Base-by-base conservation (phyloP, 2,888 invertebrate genomes). In the Brachynemurus nebulosus region DNA sequence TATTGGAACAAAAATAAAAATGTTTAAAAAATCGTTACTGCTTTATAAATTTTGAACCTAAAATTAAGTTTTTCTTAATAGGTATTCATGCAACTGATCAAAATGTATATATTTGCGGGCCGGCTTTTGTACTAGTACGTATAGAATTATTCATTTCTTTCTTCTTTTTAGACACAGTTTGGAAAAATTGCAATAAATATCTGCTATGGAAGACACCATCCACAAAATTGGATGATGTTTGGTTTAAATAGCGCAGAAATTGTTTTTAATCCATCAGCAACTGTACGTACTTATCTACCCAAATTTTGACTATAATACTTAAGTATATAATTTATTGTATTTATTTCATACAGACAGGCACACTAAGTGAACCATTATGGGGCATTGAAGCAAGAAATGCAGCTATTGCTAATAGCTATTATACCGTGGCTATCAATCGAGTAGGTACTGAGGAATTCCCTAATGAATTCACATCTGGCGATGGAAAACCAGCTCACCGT, bases 201-300 rank as follows among this genome's bases (percentile, higher is more conserved):
- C 54, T 98, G 98, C 62, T 98, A 92, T 60, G 98, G 97, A 0
- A 78, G 98, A 1, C 97, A 98, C 64, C 96, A 97, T 65, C 95
- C 96, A 0, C 77, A 89, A 51, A 97, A 97, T 61, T 98, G 98
- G 98, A 70, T 95, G 64, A 91, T 92, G 86, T 97, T 91, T 65
- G 93, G 86, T 0, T 57, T 97, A 4, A 97, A 97, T 62, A 93
- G 95, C 1, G 97, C 98, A 0, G 96, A 98, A 71, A 89, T 98
- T 34, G 96, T 98, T 0, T 98, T 98, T 64, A 98, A 98, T 67
- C 98, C 98, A 2, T 88, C 92, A 7, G 98, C 97, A 1, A 97
- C 98, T 53, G 84, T 86, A 57, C 62, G 62, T 42, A 12, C 53
- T 61, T 5, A 62, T n/a, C n/a, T 62, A 9, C 7, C 12, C n/a